A percentile compares a stretch with the other conserved stretches of the same genome.
Conservation (phyloP, 1,140 invertebrate species). For the Hestina assimilis region DNA sequence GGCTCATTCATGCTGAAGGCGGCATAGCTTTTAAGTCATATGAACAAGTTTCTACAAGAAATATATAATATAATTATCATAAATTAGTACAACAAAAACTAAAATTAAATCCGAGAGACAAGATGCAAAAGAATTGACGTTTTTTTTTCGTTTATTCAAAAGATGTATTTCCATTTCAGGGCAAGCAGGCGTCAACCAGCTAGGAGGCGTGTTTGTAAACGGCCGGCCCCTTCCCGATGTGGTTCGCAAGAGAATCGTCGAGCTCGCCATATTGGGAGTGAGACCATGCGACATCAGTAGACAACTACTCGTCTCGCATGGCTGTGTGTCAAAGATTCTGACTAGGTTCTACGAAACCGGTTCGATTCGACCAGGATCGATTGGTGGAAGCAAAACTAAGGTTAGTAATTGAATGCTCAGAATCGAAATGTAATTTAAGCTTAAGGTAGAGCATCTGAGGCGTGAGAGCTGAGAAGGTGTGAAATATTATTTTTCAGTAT, state of each 20-base stretch:
- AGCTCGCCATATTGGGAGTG: slow-evolving; percentile 93
- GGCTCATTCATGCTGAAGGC: too few relatives aligned
- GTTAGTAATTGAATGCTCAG: too few relatives aligned
- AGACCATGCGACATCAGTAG: slow-evolving; percentile 97
- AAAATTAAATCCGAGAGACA: too few relatives aligned
- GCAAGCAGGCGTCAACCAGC: slow-evolving; percentile 96
- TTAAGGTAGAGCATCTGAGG: too few relatives aligned
- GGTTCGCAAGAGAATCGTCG: slow-evolving; percentile 95
- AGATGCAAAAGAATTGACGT: background rate
- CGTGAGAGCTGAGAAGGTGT: background rate
- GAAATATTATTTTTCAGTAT: too few relatives aligned
- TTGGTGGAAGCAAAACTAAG: slow-evolving; percentile 95
- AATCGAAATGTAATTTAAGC: too few relatives aligned
- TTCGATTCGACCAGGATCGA: slow-evolving; percentile 93
- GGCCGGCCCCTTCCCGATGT: slow-evolving; percentile 95
- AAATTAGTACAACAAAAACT: too few relatives aligned
- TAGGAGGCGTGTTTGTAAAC: slow-evolving; percentile 97
- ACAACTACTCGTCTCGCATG: slow-evolving; percentile 96
- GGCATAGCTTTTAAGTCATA: too few relatives aligned
- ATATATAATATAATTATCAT: too few relatives aligned
- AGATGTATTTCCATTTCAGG: slow-evolving; percentile 79
- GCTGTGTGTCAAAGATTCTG: slow-evolving; percentile 94
- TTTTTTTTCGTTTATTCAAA: slow-evolving; percentile 12
- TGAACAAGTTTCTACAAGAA: too few relatives aligned
- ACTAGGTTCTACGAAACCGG: slow-evolving; percentile 97